Conservation (phyloP, 2,797 vertebrate species). For the Pantherophis vulpinus region DNA sequence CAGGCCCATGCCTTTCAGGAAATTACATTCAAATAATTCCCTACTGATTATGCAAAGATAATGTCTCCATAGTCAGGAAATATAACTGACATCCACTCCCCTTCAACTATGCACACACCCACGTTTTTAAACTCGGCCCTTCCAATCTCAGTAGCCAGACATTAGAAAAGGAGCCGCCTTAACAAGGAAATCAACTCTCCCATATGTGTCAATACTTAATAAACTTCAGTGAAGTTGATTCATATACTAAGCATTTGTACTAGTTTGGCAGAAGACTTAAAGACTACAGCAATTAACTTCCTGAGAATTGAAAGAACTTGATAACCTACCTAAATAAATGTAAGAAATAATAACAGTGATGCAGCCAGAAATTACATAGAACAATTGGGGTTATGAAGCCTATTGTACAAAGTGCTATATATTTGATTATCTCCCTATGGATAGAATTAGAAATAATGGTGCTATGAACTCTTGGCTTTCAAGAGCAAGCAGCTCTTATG, state of each 20-base stretch:
- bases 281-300: neutral
- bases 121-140: neutral
- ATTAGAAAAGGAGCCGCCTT: neutral
- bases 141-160: neutral
- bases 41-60: neutral
- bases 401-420: neutral
- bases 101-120: neutral
- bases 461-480: neutral
- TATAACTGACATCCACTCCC: neutral
- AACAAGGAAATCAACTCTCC: neutral
- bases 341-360: neutral
- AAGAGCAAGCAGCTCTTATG: neutral
- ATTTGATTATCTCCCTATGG: neutral
- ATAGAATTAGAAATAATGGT: neutral
- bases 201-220: neutral
- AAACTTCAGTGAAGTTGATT: neutral
- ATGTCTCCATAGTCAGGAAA: neutral
- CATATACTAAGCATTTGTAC: neutral
- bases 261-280: neutral
- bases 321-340: neutral
- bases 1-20: neutral
- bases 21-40: neutral
- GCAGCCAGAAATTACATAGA: neutral
- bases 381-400: neutral
- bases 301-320: neutral